A percentile compares a stretch with the other conserved stretches of the same genome.
Evolutionary conservation across 2,797 vertebrate species (phyloP).

Genomic region (Denticeps clupeoides): DNA sequence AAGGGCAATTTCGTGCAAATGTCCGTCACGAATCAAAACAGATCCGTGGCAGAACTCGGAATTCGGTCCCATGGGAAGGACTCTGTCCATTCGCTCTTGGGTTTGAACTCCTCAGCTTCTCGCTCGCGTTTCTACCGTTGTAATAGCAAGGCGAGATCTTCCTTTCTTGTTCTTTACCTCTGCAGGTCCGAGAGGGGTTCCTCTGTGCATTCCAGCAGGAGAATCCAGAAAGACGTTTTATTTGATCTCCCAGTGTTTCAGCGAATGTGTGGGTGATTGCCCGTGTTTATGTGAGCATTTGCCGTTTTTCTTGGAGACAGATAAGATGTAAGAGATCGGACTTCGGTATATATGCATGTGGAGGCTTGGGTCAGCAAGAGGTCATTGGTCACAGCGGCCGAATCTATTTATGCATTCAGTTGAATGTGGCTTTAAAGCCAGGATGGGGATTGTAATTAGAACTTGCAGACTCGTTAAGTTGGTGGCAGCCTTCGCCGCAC

Average conservation of each 20-base stretch:
- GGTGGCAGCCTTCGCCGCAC: slow-evolving; percentile 46
- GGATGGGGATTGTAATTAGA: slow-evolving; percentile 58
- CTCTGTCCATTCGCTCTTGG: no score
- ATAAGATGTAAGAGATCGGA: background rate
- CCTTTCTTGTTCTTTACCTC: slow-evolving; percentile 38
- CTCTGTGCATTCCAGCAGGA: slow-evolving; percentile 31
- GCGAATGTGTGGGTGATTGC: background rate
- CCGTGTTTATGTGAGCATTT: background rate
- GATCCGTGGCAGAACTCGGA: no score
- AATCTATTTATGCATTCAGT: no score
- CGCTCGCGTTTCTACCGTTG: slow-evolving; percentile 15
- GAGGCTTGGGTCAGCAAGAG: background rate
- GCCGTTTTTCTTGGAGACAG: background rate
- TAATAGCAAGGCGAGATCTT: slow-evolving; percentile 25
- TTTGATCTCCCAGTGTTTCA: slow-evolving; percentile 7
- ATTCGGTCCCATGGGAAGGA: no score
- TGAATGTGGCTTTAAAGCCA: slow-evolving; percentile 1
- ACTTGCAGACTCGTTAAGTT: slow-evolving; percentile 55
- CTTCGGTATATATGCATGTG: background rate
- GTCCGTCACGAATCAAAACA: no score
- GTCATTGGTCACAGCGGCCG: no score
- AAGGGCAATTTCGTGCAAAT: no score
- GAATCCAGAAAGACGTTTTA: slow-evolving; percentile 16
- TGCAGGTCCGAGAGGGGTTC: slow-evolving; percentile 33
- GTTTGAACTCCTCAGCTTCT: slow-evolving; percentile 9